Base-by-base conservation (phyloP, 2,797 vertebrate species). In the Tadarida brasiliensis region DNA sequence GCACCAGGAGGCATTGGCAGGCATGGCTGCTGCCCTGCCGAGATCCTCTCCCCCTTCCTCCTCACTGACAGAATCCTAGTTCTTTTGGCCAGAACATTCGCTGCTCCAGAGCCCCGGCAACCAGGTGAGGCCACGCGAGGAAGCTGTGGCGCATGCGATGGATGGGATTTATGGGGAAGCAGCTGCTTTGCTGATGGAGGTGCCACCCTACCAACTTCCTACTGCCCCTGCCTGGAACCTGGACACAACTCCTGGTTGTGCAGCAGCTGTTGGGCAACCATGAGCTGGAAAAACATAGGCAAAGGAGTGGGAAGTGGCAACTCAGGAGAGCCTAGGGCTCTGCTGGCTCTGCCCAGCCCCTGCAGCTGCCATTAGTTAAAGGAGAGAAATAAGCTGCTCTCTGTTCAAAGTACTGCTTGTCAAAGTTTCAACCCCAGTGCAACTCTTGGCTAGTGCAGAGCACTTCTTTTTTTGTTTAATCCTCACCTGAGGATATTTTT, bases 71-170 rank as follows among this genome's bases (percentile, higher is more conserved):
- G 35, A 8, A n/a, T 17, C 51, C 20, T 11, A 0, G 44, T 24
- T 78, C 61, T 63, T 78, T 47, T 28, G 19, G 24, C 44, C 44
- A 80, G 65, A 91, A 17, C 2, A 0, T 8, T 68, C 7, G 6
- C 65, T 28, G 26, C 22, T 19, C 33, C 63, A 17, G 70, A 59
- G 17, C 51, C 49, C 9, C 28, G 67, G 83, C 15, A 24, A 47
- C 54, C 9, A 28, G 63, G 15, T 1, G 1, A 14, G 28, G 68
- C 11, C 39, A 0, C 4, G 7, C 0, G 15, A 61, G 20, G 16
- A 12, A 9, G 20, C 44, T 33, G 22, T 24, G 44, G 39, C 39
- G 15, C 20, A 11, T 2, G 24, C 2, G 10, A 0, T 30, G 33
- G 33, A 4, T 19, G 16, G 54, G 15, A 17, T 30, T 49, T 17